Base-by-base conservation (phyloP, 2,888 invertebrate genomes). In the Diploptera punctata region DNA sequence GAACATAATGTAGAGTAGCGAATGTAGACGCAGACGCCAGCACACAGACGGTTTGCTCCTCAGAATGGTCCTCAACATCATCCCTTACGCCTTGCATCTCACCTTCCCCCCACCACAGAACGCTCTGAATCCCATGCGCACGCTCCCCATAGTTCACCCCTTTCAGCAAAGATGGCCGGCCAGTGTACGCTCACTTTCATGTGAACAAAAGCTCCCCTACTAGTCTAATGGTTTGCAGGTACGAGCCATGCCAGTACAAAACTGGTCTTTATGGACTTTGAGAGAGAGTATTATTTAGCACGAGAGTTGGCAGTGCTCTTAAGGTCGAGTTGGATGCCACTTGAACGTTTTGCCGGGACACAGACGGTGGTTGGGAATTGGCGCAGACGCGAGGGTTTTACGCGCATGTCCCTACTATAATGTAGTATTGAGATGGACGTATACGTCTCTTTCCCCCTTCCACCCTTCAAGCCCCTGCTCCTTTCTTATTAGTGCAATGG, bases 401-500 rank as follows among this genome's bases (percentile, higher is more conserved):
- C 16, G 21, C 31, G n/a, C n/a, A n/a, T n/a, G 24, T 5, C 57
- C 57, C 18, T 57, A 57, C 57, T 57, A 57, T 57, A 3, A 57
- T 57, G 57, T 57, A 57, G 24, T 57, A 57, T 57, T 24, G 24
- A 29, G 57, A 57, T 29, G 31, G 10, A 10, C 57, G 57, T 57
- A 57, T 57, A 57, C 57, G 57, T 29, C 57, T 29, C 16, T 29
- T 18, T 18, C 44, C n/a, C 49, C 44, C 26, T 49, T 1, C 16
- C 10, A 16, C 47, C 44, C 38, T 18, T 33, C 3, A 16, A 4
- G 16, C 19, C 16, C 33, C 24, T 44, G 44, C 61, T 38, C 21
- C 47, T 62, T 70, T 70, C 70, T 70, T 70, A 70, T 70, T 70
- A 70, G 70, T 38, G 70, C 70, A 62, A 70, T 70, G 65, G 65